Conservation (phyloP, 1,140 invertebrate genomes). For the Sinonovacula constricta region DNA sequence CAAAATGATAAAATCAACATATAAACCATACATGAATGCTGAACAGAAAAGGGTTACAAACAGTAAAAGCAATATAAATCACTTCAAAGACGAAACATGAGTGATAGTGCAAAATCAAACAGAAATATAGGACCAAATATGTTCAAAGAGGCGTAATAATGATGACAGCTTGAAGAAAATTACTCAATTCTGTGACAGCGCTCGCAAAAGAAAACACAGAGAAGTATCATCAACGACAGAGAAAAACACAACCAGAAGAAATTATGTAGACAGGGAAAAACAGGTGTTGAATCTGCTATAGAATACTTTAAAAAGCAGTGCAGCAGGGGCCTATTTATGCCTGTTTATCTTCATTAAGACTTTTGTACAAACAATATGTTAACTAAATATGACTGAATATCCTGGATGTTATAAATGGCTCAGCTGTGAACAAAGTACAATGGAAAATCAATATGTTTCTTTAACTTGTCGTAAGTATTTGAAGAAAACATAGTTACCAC, state of each 20-base stretch:
- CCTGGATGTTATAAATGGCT: constrained; percentile 6
- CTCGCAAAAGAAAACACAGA: background rate
- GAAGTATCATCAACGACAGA: background rate
- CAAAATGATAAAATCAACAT: background rate
- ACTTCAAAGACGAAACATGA: background rate
- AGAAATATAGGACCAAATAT: background rate
- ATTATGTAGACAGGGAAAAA: background rate
- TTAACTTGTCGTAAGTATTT: constrained; percentile 3
- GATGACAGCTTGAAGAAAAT: background rate
- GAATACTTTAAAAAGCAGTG: constrained; percentile 8
- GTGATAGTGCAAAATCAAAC: background rate
- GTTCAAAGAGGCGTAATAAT: background rate
- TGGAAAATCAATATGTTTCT: background rate
- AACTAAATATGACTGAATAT: constrained; percentile 20
- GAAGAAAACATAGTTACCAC: constrained; percentile 1
- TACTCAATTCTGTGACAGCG: background rate
- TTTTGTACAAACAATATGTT: constrained; percentile 21
- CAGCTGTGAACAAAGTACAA: background rate
- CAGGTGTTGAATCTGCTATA: background rate
- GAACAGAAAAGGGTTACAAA: background rate
- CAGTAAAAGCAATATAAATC: background rate
- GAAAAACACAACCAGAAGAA: background rate
- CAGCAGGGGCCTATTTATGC: constrained; percentile 14
- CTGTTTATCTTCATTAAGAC: constrained; percentile 12
- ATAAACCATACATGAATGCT: background rate